Evolutionary conservation across 2,797 vertebrate genomes (phyloP), one percentile per base, ranked within the genome.

Genomic region (Pygocentrus nattereri): DNA sequence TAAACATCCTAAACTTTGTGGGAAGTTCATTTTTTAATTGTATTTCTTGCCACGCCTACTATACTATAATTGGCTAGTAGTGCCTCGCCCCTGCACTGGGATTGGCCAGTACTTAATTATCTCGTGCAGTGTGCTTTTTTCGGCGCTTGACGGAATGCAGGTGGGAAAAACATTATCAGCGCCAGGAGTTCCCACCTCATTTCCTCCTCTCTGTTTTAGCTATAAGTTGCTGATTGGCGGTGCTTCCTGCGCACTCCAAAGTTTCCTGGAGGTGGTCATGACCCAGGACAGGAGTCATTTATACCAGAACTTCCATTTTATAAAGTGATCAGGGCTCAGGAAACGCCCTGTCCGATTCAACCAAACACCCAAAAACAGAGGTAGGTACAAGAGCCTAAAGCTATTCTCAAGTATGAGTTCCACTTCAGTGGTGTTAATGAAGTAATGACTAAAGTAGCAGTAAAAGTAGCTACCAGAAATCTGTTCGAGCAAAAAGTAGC

Each of bases 261-360:
- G 88, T 88, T 90, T 88, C 87, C 88, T 83, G 61, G 83, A 50
- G 58, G 34, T 85, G 90, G 87, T 89, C 92, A 76, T 89, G 93
- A 94, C 91, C 92, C 86, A 84, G 30, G 38, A 72, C 58, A 34
- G 34, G 64, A 83, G 76, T 86, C 88, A 88, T 91, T 91, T 90
- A 50, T 86, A 88, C 89, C 85, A 90, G 76, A 91, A 82, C 81
- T 82, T 87, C 84, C 87, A 92, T 93, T 90, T 88, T 87, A 89
- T 85, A 90, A 91, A 92, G 85, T 90, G 91, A 87, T 92, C 90
- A 92, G 83, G 34, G 82, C 68, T 90, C 90, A 93, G 94, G 93
- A 95, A 95, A 92, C 92, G 93, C 92, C 91, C 91, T 90, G 65
- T 83, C 81, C 81, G 87, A 91, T 89, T 91, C 87, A 92, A 73